These are phyloP conservation scores for Ptychochromis oligacanthus DNA, from an alignment of 2,113 vertebrate species.

Conservation along the genomic window DNA sequence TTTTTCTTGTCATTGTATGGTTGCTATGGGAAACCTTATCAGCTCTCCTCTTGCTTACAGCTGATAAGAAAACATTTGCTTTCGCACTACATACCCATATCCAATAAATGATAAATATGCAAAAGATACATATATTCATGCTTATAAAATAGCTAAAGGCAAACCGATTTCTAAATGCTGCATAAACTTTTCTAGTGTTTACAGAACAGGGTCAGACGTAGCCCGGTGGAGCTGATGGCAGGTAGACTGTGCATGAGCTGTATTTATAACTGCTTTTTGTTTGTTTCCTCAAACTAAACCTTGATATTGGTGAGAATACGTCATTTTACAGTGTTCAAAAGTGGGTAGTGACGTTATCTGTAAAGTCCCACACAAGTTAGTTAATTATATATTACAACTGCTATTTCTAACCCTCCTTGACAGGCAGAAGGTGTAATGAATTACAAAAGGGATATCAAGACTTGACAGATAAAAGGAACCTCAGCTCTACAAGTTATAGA, in stretches of 20 bases:
- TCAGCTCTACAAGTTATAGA: background rate
- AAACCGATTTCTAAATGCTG: background rate
- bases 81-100: background rate
- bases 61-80: background rate
- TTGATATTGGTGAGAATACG: background rate
- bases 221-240: background rate
- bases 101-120: background rate
- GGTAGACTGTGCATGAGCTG: background rate
- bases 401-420: conserved; percentile 31
- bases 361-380: conserved; percentile 7
- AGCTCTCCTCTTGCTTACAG: background rate
- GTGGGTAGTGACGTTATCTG: conserved; percentile 5
- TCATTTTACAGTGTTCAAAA: conserved; percentile 35
- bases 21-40: conserved; percentile 5
- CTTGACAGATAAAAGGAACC: conserved; percentile 43
- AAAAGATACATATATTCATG: background rate
- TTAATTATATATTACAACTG: conserved; percentile 24
- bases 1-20: background rate
- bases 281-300: conserved; percentile 11
- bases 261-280: conserved; percentile 11
- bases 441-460: conserved; percentile 33
- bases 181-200: background rate
- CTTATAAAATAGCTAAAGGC: background rate
- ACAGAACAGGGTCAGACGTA: background rate
- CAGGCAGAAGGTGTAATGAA: conserved; percentile 46